Conservation (phyloP, 2,113 vertebrate species). For the Craseonycteris thonglongyai region DNA sequence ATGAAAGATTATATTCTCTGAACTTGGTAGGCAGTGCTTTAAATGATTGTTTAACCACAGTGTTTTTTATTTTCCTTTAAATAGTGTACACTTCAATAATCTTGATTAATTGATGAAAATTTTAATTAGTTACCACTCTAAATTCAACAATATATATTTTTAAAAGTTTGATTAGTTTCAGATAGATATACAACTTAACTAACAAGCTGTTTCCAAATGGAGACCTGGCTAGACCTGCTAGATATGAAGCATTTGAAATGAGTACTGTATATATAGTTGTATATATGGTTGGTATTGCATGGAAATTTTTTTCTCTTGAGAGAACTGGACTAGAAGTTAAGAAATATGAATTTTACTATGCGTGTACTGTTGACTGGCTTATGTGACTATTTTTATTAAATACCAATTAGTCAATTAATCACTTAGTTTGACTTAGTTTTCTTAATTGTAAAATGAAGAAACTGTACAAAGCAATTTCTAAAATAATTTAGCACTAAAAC, state of each 20-base stretch:
- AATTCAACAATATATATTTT: not conserved
- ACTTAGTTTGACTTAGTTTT: slow-evolving; percentile 12
- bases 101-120: not conserved
- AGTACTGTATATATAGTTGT: not conserved
- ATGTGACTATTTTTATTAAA: not conserved
- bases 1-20: not conserved
- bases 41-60: not conserved
- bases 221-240: not conserved
- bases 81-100: not conserved
- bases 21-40: not conserved
- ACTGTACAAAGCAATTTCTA: not conserved
- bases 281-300: not conserved
- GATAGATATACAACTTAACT: not conserved
- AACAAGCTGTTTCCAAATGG: slow-evolving; percentile 5
- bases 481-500: slow-evolving; percentile 26
- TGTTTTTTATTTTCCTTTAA: not conserved
- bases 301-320: not conserved
- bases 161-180: not conserved
- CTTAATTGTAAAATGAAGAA: slow-evolving; percentile 18
- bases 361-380: not conserved
- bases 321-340: not conserved
- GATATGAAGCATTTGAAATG: not conserved
- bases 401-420: not conserved
- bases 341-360: slow-evolving; percentile 1
- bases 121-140: slow-evolving; percentile 4